These are phyloP conservation scores for Oscheius sp. DNA, from an alignment of 2,888 invertebrate genomes.

Conservation along the genomic window DNA sequence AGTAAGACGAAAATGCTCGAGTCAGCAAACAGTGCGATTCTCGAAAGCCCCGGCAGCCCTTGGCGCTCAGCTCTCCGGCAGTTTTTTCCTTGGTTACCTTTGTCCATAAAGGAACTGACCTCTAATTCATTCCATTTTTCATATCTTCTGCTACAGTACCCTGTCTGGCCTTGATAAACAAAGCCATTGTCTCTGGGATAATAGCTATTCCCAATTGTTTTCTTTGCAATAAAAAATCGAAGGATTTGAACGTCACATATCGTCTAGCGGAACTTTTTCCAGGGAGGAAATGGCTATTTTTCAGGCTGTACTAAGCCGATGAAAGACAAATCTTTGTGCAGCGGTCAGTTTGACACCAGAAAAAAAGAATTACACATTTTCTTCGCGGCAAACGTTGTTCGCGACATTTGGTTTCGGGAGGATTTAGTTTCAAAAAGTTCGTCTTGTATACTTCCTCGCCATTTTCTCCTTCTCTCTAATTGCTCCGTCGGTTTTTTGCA, in stretches of 20 bases:
- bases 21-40: slow-evolving; percentile 29
- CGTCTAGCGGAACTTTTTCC: background rate
- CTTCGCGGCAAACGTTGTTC: slow-evolving; percentile 1
- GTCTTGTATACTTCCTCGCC: background rate
- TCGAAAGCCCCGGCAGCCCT: slow-evolving; percentile 32
- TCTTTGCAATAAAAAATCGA: too few species aligned
- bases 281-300: background rate
- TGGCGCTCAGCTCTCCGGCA: slow-evolving; percentile 23
- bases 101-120: background rate
- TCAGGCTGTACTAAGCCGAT: background rate
- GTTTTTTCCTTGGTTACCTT: slow-evolving; percentile 6
- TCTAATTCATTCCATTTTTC: background rate
- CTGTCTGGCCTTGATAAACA: too few species aligned
- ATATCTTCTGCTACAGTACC: background rate
- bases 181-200: too few species aligned
- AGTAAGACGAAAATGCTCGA: slow-evolving; percentile 30
- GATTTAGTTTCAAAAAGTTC: slow-evolving; percentile 12
- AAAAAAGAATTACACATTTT: slow-evolving; percentile 1
- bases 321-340: background rate
- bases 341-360: background rate
- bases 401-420: slow-evolving; percentile 5
- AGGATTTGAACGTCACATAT: too few species aligned
- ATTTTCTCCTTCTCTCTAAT: too few species aligned
- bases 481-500: too few species aligned
- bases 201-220: too few species aligned